Percentiles rank a stretch among this genome's conserved stretches.
Conservation (phyloP, 2,888 invertebrate genomes). For the Scaptomyza parva region DNA sequence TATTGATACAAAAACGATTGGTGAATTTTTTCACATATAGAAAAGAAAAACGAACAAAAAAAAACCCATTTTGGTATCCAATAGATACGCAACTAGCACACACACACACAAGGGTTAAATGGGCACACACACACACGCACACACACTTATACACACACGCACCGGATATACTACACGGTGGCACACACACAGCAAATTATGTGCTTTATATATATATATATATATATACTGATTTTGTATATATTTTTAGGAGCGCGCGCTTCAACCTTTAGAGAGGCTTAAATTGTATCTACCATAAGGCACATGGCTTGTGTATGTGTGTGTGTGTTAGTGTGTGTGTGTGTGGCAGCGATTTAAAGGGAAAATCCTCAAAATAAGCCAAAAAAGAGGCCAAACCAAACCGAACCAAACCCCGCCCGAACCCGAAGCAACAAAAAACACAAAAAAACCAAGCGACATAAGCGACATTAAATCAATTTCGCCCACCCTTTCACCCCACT, state of each 20-base stretch:
- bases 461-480: constrained; percentile 57
- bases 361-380: constrained; percentile 77
- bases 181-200: constrained; percentile 52
- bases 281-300: constrained; percentile 68
- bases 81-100: constrained; percentile 74
- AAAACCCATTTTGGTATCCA: constrained; percentile 65
- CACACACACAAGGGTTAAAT: constrained; percentile 52
- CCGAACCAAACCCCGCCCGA: constrained; percentile 24
- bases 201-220: constrained; percentile 54
- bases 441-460: constrained; percentile 23
- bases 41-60: constrained; percentile 37
- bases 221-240: too few relatives aligned
- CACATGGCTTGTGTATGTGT: constrained; percentile 31
- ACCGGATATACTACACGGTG: constrained; percentile 10
- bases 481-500: constrained; percentile 18
- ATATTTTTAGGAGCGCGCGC: constrained; percentile 71
- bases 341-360: constrained; percentile 69
- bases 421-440: background rate
- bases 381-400: constrained; percentile 60
- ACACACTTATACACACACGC: constrained; percentile 18
- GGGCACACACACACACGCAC: constrained; percentile 24
- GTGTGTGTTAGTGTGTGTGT: constrained; percentile 16
- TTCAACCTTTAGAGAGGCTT: constrained; percentile 72
- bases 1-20: background rate
- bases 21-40: constrained; percentile 10